Conservation (phyloP, 2,113 vertebrate genomes). For the Urocynchramus pylzowi region DNA sequence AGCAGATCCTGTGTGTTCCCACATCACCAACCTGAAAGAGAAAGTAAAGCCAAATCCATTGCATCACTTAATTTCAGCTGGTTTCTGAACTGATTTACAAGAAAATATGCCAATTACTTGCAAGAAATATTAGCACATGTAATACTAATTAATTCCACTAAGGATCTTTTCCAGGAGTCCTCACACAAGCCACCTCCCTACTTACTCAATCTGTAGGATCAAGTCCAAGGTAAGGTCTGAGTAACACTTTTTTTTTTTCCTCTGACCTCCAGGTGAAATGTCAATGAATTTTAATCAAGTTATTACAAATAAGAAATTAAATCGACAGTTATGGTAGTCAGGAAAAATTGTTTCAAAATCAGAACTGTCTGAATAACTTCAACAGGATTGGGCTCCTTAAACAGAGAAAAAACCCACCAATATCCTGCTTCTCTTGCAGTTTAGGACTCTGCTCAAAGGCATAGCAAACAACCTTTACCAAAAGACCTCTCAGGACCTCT, state of each 20-base stretch:
- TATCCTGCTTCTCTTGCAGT: background rate
- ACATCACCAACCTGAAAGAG: background rate
- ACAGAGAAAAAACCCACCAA: background rate
- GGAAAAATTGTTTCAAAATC: background rate
- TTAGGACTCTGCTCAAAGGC: conserved; percentile 2
- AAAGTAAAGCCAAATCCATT: background rate
- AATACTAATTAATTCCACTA: background rate
- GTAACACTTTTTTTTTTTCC: background rate
- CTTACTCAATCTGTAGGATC: background rate
- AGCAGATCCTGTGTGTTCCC: background rate
- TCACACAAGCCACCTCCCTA: background rate
- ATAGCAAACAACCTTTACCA: background rate
- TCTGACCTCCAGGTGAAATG: background rate
- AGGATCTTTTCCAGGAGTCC: background rate
- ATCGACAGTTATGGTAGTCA: background rate
- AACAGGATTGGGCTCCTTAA: background rate
- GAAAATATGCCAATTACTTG: background rate
- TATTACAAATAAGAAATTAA: background rate
- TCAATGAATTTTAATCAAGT: background rate
- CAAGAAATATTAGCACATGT: background rate
- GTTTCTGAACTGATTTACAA: background rate
- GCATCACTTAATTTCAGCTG: background rate
- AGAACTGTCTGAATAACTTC: background rate
- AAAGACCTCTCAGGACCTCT: conserved; percentile 16
- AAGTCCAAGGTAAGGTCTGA: background rate